Evolutionary conservation across 2,888 invertebrate genomes (phyloP), one percentile per base, ranked within the genome.

Genomic region (Agelastica alni): DNA sequence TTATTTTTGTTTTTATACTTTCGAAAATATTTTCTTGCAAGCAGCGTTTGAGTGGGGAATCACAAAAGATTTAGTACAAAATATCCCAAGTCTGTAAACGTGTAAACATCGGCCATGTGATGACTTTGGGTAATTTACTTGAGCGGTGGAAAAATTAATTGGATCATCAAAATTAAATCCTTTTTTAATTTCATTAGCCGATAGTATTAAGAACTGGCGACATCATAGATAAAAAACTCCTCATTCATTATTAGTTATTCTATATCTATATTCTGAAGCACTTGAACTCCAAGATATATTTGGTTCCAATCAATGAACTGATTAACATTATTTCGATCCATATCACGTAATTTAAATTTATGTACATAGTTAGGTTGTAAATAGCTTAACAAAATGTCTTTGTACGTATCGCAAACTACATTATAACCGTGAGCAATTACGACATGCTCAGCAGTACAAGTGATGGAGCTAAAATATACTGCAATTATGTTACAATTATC

Each of bases 331-430:
- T 14, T 13, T 12, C 41, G 49, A 41, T 49, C 41, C 9, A 49
- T 31, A 7, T 48, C n/a, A 41, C 17, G 6, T 31, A 41, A 17
- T 39, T 28, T 18, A 28, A 41, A 31, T 30, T 48, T 28, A 13
- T 49, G 28, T 7, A 49, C 20, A 51, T 51, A 42, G 22, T 20
- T 41, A 26, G 43, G 43, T 34, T 41, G 31, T 37, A 51, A 44
- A 45, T 37, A 51, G 26, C 36, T 31, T 4, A 32, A 26, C n/a
- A 51, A 37, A 36, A 51, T 12, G 9, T 36, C 30, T 31, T 30
- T 30, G 28, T 26, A 44, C n/a, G 44, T 44, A 18, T 9, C 14
- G 14, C 36, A 44, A 7, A 44, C 12, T 44, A 16, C 36, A 17
- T 34, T 26, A 28, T 37, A 17, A 36, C 43, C 18, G 1, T 37